A percentile compares a stretch with the other conserved stretches of the same genome.
Evolutionary conservation across 2,797 vertebrate genomes (phyloP).

Genomic region (Salarias fasciatus): DNA sequence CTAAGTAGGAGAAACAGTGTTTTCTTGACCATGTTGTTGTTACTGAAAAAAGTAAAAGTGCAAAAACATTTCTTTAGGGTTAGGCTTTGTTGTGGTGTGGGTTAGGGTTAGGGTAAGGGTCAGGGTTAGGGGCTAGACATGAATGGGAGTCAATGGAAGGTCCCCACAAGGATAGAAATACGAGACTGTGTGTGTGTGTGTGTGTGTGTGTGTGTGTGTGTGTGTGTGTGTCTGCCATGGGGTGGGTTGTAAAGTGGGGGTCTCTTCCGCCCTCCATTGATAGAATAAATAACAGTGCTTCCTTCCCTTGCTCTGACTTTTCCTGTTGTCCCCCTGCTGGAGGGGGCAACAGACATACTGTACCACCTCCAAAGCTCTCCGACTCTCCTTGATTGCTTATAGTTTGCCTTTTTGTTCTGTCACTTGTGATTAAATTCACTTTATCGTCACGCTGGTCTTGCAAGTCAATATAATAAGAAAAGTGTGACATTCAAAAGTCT

Average conservation of each 20-base stretch:
- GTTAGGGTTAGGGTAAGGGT: no score
- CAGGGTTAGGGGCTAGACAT: no score
- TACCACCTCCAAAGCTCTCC: constrained; percentile 22
- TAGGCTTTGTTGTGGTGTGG: no score
- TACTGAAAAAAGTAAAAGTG: no score
- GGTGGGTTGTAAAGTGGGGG: constrained; percentile 38
- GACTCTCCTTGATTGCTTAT: constrained; percentile 1
- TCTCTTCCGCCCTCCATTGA: constrained; percentile 61
- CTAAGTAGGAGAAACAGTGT: no score
- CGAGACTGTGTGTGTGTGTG: no score
- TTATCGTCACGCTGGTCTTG: neutral
- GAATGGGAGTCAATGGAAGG: no score
- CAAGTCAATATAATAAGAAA: neutral
- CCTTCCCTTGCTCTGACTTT: constrained; percentile 60
- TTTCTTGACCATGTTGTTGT: no score
- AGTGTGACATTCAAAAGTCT: no score
- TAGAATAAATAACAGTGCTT: constrained; percentile 72
- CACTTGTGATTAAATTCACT: neutral
- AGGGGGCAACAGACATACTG: constrained; percentile 29
- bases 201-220: constrained; percentile 14
- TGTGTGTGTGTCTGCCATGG: constrained; percentile 23
- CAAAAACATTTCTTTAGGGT: no score
- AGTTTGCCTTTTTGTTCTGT: rapidly evolving
- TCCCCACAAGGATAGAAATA: no score
- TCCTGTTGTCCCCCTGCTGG: constrained; percentile 57